Conservation (phyloP, 2,113 vertebrate genomes). For the Chionis minor region DNA sequence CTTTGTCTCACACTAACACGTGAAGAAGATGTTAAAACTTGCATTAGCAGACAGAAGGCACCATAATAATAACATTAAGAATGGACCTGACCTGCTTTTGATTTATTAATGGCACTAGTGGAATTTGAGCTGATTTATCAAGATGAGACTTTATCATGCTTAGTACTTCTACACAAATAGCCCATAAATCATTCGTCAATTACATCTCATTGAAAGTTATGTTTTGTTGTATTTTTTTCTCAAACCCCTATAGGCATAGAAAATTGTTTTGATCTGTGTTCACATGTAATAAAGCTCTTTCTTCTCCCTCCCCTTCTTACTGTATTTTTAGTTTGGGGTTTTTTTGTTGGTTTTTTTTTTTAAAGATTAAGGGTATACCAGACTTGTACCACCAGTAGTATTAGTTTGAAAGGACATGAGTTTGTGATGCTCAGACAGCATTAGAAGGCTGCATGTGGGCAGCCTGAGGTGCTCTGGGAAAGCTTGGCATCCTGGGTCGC, state of each 20-base stretch:
- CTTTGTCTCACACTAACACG: background rate
- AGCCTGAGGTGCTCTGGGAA: background rate
- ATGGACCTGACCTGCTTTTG: background rate
- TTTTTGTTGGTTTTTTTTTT: background rate
- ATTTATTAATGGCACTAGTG: constrained; percentile 25
- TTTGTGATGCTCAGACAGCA: background rate
- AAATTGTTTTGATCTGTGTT: constrained; percentile 13
- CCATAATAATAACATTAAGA: background rate
- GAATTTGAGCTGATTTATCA: constrained; percentile 51
- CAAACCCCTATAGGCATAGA: background rate
- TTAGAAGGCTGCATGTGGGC: background rate
- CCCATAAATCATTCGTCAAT: constrained; percentile 20
- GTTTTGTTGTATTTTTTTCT: background rate
- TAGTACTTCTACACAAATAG: background rate
- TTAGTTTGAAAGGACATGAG: background rate
- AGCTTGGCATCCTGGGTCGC: fast-evolving
- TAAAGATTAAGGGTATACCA: background rate
- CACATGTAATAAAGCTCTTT: background rate
- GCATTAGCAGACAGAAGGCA: constrained; percentile 26
- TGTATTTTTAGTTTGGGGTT: background rate
- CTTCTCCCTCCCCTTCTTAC: background rate
- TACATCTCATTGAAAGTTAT: background rate
- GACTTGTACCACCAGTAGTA: background rate
- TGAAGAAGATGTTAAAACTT: constrained; percentile 40
- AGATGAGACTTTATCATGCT: background rate